Conservation (phyloP, 2,113 vertebrate genomes). For the Platysteira castanea region DNA sequence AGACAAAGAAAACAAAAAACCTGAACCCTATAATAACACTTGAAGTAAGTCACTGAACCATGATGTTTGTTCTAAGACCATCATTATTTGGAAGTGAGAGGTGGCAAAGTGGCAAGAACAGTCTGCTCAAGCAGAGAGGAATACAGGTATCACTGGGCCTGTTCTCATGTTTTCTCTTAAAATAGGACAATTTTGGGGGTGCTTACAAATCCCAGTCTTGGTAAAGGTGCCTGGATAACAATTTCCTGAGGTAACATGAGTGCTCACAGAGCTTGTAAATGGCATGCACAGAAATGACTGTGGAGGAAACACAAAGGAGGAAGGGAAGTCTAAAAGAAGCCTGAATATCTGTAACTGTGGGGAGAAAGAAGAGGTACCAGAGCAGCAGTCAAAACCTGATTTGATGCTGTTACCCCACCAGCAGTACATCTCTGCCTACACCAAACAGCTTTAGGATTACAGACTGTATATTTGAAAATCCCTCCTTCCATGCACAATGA, state of each 20-base stretch:
- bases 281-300: background rate
- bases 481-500: background rate
- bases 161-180: background rate
- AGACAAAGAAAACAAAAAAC: background rate
- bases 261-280: background rate
- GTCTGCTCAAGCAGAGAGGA: background rate
- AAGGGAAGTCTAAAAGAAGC: background rate
- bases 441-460: background rate
- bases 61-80: background rate
- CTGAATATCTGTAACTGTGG: background rate
- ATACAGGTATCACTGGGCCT: background rate
- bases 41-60: background rate
- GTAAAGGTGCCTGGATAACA: background rate
- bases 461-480: background rate
- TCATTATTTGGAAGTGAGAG: background rate
- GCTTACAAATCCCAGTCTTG: background rate
- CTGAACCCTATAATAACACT: background rate
- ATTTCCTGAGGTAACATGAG: accelerated
- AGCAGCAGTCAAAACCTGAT: background rate
- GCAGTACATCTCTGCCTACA: background rate
- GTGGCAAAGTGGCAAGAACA: background rate
- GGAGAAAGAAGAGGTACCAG: background rate
- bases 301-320: background rate
- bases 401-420: background rate
- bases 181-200: background rate